Evolutionary conservation across 2,888 invertebrate species (phyloP).

Genomic region (Polylopha cassiicola): DNA sequence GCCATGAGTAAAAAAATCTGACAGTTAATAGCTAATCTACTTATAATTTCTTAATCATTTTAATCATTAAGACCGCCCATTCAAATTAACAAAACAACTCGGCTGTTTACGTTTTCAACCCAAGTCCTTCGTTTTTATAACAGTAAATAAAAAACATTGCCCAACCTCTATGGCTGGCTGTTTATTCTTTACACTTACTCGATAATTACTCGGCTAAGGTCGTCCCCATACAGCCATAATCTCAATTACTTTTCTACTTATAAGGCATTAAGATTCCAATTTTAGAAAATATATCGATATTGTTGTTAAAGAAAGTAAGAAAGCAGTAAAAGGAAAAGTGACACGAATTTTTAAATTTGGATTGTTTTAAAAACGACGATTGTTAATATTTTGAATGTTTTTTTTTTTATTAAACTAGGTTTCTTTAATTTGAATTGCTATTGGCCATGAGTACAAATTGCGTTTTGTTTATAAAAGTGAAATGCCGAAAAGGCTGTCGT

Average conservation of each 20-base stretch:
- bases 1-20: too few relatives aligned
- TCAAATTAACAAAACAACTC: neutral
- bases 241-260: too few relatives aligned
- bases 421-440: constrained; percentile 1
- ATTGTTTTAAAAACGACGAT: constrained; percentile 3
- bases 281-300: too few relatives aligned
- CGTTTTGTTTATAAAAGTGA: too few relatives aligned
- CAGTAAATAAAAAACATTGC: constrained; percentile 19
- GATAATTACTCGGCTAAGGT: constrained; percentile 13
- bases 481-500: too few relatives aligned
- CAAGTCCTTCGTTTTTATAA: constrained; percentile 1
- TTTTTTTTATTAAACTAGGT: neutral
- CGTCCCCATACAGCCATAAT: neutral
- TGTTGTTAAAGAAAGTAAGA: constrained; percentile 17
- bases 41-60: too few relatives aligned
- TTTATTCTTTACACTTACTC: constrained; percentile 14
- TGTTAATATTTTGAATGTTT: too few relatives aligned
- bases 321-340: constrained; percentile 18
- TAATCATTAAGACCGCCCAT: too few relatives aligned
- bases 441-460: constrained; percentile 1
- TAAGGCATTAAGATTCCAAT: too few relatives aligned
- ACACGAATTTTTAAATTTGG: constrained; percentile 15
- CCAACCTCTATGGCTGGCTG: constrained; percentile 12
- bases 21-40: too few relatives aligned
- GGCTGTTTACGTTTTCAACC: constrained; percentile 10